Evolutionary conservation across 2,888 invertebrate genomes (phyloP), one percentile per base, ranked within the genome.

Genomic region (Drosophila greeni): DNA sequence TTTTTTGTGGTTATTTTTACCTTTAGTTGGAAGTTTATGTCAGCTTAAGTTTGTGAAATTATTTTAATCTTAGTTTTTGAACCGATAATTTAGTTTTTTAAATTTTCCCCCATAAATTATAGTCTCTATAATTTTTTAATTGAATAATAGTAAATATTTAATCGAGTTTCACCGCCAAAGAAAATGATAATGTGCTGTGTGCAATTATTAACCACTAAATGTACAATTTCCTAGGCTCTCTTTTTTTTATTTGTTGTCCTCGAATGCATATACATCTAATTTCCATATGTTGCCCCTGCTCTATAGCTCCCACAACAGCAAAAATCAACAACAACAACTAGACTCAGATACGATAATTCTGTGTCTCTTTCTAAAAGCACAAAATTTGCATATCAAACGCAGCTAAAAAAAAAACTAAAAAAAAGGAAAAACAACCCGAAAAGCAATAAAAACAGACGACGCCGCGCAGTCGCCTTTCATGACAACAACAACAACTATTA

Each of bases 321-420:
- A 34, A 34, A 14, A 34, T 2, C 40, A 54, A 34, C 48, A 48
- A 55, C 33, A 34, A 49, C 58, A 45, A 66, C 31, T 31, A 42
- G 18, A 52, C 24, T 20, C 51, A 66, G 68, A 51, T 57, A 66
- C 61, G 70, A 69, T 53, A 60, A 67, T 60, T 69, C 67, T 69
- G 60, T 39, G 47, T 48, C 56, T 65, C 66, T 66, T 66, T 65
- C 49, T 51, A 51, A 66, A 45, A 61, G 55, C 70, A 61, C 42
- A 60, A 76, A 83, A 84, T 80, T 80, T 80, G 84, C 79, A 80
- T 80, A 80, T 80, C 82, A 84, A 80, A 80, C 84, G 79, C 74
- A 73, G 84, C 65, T 66, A 71, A 72, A 34, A 37, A 26, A 16
- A 26, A 24, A 45, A n/a, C n/a, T n/a, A n/a, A n/a, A n/a, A 29